Evolutionary conservation across 1,140 invertebrate genomes (phyloP).

Genomic region (Pseudomyrmex gracilis): DNA sequence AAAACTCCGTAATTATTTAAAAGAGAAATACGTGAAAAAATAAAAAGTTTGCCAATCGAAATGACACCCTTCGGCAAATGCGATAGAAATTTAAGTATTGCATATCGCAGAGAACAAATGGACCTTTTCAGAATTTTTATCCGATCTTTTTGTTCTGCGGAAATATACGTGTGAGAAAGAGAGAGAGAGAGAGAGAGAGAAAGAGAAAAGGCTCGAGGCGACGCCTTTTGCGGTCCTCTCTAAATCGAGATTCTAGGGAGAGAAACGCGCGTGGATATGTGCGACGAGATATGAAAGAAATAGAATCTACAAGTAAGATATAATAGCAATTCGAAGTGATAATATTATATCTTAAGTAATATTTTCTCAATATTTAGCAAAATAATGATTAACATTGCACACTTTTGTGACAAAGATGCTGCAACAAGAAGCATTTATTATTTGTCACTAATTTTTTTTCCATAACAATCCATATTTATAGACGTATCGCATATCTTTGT

Average conservation of each 20-base stretch:
- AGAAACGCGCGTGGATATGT: neutral
- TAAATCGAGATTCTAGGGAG: neutral
- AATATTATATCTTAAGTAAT: neutral
- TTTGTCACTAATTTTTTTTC: neutral
- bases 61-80: neutral
- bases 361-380: neutral
- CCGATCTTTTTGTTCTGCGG: neutral
- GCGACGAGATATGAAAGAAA: conserved; percentile 15
- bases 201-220: conserved; percentile 5
- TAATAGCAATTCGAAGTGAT: conserved; percentile 21
- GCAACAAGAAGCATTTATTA: too few species aligned
- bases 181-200: neutral
- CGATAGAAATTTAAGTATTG: neutral
- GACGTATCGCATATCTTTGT: neutral
- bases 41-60: neutral
- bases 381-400: neutral
- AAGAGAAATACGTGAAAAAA: neutral
- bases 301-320: conserved; percentile 16
- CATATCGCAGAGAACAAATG: neutral
- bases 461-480: neutral
- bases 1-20: neutral
- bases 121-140: conserved; percentile 24
- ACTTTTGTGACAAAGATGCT: neutral
- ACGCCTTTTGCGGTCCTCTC: conserved; percentile 19
- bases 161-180: conserved; percentile 13